Conservation (phyloP, 2,113 vertebrate species). For the Malurus alboscapulatus region DNA sequence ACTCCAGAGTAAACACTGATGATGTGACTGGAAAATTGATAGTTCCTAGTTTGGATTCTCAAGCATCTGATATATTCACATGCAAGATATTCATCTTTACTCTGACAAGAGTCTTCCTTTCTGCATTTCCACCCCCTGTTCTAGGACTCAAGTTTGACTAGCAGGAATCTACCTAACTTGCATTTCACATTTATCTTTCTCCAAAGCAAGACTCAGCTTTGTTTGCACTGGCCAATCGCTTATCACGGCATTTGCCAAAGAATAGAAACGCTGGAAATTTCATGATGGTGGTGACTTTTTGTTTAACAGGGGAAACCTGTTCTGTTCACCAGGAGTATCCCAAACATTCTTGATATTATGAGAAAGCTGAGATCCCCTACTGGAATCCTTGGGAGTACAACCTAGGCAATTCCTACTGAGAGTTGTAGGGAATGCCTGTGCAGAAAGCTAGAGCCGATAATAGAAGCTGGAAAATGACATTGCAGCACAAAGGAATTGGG, state of each 20-base stretch:
- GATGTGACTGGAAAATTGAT: slow-evolving; percentile 53
- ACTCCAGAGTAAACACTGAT: slow-evolving; percentile 37
- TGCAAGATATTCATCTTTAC: slow-evolving; percentile 10
- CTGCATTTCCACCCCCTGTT: not conserved
- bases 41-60: not conserved
- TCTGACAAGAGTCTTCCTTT: slow-evolving; percentile 30
- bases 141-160: slow-evolving; percentile 10
- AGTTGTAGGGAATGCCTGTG: not conserved
- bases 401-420: not conserved
- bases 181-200: not conserved
- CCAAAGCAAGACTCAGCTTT: not conserved
- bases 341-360: not conserved
- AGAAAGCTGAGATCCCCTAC: not conserved
- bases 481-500: not conserved
- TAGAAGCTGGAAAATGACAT: not conserved
- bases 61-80: not conserved
- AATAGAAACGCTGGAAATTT: not conserved
- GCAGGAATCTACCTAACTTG: not conserved
- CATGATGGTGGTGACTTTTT: not conserved
- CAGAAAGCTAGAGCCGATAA: not conserved
- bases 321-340: not conserved
- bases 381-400: not conserved
- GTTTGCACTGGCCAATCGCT: no score
- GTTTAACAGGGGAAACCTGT: not conserved
- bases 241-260: not conserved